A percentile compares a stretch with the other conserved stretches of the same genome.
Evolutionary conservation across 2,888 invertebrate genomes (phyloP).

Genomic region (Neuroscelio doddi): DNA sequence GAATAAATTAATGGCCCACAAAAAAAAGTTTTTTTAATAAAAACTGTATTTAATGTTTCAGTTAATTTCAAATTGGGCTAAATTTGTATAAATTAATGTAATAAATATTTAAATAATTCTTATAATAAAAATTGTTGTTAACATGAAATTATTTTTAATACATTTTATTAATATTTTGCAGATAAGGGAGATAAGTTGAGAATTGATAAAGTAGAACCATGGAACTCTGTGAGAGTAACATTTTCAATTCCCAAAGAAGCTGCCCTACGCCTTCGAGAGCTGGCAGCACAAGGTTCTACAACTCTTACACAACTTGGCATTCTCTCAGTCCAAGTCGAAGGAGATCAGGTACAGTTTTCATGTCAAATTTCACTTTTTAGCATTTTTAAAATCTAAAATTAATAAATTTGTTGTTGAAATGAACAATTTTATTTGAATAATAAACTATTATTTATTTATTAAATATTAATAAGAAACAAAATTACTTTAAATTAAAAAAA

Average conservation of each 20-base stretch:
- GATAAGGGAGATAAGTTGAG: constrained; percentile 75
- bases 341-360: constrained; percentile 79
- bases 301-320: constrained; percentile 94
- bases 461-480: no score
- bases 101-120: constrained; percentile 6
- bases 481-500: no score
- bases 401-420: no score
- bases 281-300: constrained; percentile 92
- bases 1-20: no score
- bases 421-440: no score
- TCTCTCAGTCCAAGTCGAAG: constrained; percentile 94
- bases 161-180: constrained; percentile 70
- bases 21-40: no score
- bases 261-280: constrained; percentile 89
- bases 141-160: background rate
- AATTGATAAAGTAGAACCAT: constrained; percentile 93
- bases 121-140: no score
- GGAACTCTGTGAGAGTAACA: constrained; percentile 98
- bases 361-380: constrained; percentile 57
- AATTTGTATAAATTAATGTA: constrained; percentile 4
- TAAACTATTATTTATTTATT: no score
- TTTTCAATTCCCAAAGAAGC: constrained; percentile 98
- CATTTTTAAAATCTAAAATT: no score
- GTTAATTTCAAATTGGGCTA: no score
- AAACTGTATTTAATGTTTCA: no score